Evolutionary conservation across 64 coral and sea anemone genomes (phyloP).

Genomic region (Dendronephthya gigantea): DNA sequence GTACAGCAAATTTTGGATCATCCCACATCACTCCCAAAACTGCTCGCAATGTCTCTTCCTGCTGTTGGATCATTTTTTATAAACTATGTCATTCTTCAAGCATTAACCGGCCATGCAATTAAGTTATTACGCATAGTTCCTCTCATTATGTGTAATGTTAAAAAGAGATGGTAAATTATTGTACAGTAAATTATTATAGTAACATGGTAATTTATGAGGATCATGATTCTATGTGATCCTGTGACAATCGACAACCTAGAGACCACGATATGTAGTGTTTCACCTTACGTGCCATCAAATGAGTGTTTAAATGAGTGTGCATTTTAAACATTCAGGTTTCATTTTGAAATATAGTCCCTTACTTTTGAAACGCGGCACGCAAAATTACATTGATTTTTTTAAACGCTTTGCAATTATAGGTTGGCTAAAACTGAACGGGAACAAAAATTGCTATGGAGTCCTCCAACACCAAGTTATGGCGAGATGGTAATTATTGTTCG

Average conservation of each 20-base stretch:
- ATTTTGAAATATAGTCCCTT: too few species aligned
- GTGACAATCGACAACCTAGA: too few species aligned
- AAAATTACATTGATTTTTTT: background rate
- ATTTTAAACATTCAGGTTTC: too few species aligned
- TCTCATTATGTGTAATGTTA: background rate
- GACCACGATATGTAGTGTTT: too few species aligned
- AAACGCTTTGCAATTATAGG: background rate
- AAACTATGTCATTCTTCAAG: background rate
- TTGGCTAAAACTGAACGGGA: slow-evolving; percentile 11
- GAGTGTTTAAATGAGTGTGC: too few species aligned
- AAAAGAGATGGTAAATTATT: background rate
- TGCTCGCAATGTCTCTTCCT: slow-evolving; percentile 8
- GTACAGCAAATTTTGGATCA: background rate
- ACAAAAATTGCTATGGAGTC: background rate
- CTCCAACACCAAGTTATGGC: slow-evolving; percentile 10
- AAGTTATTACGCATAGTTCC: background rate
- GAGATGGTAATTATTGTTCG: background rate
- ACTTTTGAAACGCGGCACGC: background rate
- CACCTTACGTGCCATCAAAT: too few species aligned
- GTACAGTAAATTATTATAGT: too few species aligned
- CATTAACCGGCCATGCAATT: background rate
- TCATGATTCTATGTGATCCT: too few species aligned
- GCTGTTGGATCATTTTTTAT: slow-evolving; percentile 1
- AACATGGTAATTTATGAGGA: too few species aligned
- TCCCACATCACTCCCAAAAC: slow-evolving; percentile 1